A percentile compares a stretch with the other conserved stretches of the same genome.
Evolutionary conservation across 1,140 invertebrate genomes (phyloP).

Genomic region (Streblospio benedicti): DNA sequence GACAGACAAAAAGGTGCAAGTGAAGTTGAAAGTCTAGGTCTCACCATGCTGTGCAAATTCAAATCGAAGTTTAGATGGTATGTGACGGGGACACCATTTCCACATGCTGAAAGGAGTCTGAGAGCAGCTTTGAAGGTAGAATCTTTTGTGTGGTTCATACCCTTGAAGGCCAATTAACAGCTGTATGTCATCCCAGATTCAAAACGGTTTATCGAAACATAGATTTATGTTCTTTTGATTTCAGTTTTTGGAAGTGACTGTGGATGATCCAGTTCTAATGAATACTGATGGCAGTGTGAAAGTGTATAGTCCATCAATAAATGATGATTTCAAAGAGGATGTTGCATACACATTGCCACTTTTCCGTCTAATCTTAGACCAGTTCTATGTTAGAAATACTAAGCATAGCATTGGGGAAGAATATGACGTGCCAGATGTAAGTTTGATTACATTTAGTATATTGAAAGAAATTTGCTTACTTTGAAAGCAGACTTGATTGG

Average conservation of each 20-base stretch:
- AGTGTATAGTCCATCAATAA: no score
- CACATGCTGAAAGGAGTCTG: background rate
- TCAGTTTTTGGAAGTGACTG: conserved; percentile 2
- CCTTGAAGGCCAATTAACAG: no score
- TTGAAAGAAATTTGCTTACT: background rate
- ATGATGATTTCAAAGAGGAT: background rate
- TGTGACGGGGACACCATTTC: conserved; percentile 1
- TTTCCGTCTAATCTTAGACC: background rate
- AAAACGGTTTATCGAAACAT: no score
- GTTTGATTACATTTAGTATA: background rate
- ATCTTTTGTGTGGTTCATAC: no score
- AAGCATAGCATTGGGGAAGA: background rate
- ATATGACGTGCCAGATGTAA: conserved; percentile 2
- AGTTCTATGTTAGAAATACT: background rate
- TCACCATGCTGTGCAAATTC: background rate
- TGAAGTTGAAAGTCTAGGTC: background rate
- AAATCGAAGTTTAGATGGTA: background rate
- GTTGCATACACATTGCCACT: background rate
- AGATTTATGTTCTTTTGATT: background rate
- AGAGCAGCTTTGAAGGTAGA: conserved; percentile 2
- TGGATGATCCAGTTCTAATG: background rate
- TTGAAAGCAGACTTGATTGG: background rate
- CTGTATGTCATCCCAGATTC: no score
- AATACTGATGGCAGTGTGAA: background rate
- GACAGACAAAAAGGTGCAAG: background rate